Base-by-base conservation (phyloP, 1,140 invertebrate genomes). In the Epicauta chinensis region DNA sequence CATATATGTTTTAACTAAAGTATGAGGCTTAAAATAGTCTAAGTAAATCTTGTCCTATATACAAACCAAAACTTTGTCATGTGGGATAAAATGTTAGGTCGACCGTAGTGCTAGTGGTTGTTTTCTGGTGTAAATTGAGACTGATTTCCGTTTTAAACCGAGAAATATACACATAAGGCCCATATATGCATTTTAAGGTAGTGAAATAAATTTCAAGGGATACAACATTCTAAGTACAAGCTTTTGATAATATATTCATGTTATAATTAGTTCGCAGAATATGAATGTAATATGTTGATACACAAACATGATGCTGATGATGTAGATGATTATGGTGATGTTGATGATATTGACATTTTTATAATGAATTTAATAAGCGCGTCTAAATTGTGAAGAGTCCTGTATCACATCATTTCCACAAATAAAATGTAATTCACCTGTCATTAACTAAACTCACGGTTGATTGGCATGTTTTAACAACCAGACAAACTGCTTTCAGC, bases 381-480 rank as follows among this genome's bases (percentile, higher is more conserved):
- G 45, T 47, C 45, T 47, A 16, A 47, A 47, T 17, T 37, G 45
- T 47, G 45, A 47, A 47, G 45, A 34, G 45, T 47, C 45, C 45
- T 47, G 34, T 47, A 47, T 47, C 45, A 37, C 31, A 47, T 47
- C 45, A 38, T 47, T 23, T 47, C 34, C 17, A 47, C 38, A 16
- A 13, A 40, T 37, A 50, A 50, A 50, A 23, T 50, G 38, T 41
- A 50, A 50, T 50, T 50, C 31, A 51, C 48, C 48, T 51, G 48
- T 51, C 48, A 51, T 51, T 51, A 51, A 51, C 48, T 41, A 39
- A 34, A 41, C 38, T 50, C 47, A 39, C 38, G 11, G 13, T 41
- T 51, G 48, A 51, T 41, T 51, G 48, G 39, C 48, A 51, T 42
- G 48, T 51, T 51, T 41, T 51, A 51, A 50, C 40, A 41, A 31